Conservation (phyloP, 2,888 invertebrate genomes). For the Watsonalla binaria region DNA sequence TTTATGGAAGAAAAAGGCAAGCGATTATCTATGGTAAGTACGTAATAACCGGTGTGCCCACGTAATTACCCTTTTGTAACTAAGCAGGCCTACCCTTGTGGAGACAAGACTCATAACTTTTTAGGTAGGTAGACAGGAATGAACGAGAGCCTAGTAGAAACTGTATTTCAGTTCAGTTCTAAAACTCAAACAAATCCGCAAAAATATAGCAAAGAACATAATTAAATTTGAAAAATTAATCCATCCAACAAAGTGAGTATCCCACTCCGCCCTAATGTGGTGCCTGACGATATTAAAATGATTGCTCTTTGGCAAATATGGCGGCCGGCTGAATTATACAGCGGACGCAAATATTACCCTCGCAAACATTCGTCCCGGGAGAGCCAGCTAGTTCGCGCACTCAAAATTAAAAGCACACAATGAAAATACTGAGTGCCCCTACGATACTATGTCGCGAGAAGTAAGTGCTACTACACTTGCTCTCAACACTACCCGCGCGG, state of each 20-base stretch:
- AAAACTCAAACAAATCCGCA: background rate
- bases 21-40: too few relatives aligned
- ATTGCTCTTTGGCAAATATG: slow-evolving; percentile 82
- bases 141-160: too few relatives aligned
- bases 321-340: slow-evolving; percentile 81
- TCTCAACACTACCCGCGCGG: slow-evolving; percentile 64
- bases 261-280: slow-evolving; percentile 72
- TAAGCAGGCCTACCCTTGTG: too few relatives aligned
- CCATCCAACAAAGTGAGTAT: slow-evolving; percentile 62
- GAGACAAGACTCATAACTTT: too few relatives aligned
- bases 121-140: too few relatives aligned
- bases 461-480: slow-evolving; percentile 69
- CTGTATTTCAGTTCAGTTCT: background rate
- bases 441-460: slow-evolving; percentile 75
- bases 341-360: slow-evolving; percentile 80
- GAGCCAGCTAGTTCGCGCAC: slow-evolving; percentile 81
- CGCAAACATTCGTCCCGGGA: slow-evolving; percentile 79
- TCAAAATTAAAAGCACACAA: slow-evolving; percentile 83
- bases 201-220: slow-evolving; percentile 27
- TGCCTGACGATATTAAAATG: slow-evolving; percentile 81
- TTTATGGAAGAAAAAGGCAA: too few relatives aligned
- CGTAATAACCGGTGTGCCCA: too few relatives aligned
- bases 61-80: too few relatives aligned
- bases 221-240: slow-evolving; percentile 70
- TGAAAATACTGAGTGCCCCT: slow-evolving; percentile 78